Conservation (phyloP, 2,888 invertebrate species). For the Clivina fossor region DNA sequence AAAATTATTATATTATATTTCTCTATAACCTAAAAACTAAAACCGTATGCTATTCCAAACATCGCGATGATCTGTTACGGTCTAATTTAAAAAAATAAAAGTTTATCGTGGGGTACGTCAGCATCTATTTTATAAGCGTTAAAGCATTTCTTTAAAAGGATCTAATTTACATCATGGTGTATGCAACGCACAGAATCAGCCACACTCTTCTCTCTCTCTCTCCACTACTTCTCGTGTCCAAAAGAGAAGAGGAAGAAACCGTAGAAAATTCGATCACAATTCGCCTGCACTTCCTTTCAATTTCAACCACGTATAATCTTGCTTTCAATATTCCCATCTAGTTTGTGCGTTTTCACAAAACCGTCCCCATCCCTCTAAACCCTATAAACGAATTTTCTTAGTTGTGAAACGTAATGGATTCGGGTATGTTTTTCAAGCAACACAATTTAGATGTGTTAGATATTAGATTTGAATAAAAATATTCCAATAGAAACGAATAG, state of each 20-base stretch:
- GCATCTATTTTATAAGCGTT: constrained; percentile 21
- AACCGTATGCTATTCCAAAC: constrained; percentile 6
- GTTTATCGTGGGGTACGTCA: constrained; percentile 20
- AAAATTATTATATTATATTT: no score
- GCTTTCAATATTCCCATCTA: constrained; percentile 41
- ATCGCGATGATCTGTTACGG: constrained; percentile 15
- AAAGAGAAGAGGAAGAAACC: constrained; percentile 3
- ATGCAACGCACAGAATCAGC: no score
- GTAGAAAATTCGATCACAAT: constrained; percentile 32
- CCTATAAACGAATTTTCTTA: no score
- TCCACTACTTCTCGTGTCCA: not conserved
- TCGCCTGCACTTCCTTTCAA: constrained; percentile 32
- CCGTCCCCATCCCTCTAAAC: no score
- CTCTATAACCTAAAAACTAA: no score
- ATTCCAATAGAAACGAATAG: no score
- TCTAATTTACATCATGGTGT: constrained; percentile 32
- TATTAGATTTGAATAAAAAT: no score
- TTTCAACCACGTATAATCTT: constrained; percentile 38
- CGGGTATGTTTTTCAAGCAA: no score
- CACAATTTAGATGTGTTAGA: no score
- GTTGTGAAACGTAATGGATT: no score
- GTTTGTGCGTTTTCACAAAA: no score
- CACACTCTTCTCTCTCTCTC: no score
- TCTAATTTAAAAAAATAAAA: constrained; percentile 10
- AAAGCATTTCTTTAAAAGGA: constrained; percentile 27